Conservation (phyloP, 2,797 vertebrate species). For the Poecilia gillii region DNA sequence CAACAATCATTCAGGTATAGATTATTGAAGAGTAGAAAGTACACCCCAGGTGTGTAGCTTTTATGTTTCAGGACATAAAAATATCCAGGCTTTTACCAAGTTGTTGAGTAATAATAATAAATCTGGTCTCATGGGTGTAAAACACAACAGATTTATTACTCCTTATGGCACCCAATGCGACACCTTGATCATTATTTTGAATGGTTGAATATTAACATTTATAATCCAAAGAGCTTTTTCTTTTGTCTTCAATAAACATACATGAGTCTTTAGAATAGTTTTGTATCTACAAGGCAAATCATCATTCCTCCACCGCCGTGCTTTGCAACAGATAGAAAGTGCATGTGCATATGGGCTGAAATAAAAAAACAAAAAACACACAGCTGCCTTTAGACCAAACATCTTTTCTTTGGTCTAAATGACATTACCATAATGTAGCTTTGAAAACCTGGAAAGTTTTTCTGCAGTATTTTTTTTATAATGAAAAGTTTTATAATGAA, state of each 20-base stretch:
- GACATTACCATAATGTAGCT: neutral
- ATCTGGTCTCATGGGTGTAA: neutral
- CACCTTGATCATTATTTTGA: neutral
- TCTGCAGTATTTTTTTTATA: neutral
- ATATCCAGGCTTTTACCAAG: neutral
- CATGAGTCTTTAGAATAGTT: neutral
- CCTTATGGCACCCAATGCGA: neutral
- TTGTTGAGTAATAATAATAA: neutral
- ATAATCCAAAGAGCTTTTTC: neutral
- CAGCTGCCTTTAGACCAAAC: neutral
- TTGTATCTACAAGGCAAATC: neutral
- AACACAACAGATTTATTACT: neutral
- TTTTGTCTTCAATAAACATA: neutral
- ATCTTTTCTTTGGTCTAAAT: neutral
- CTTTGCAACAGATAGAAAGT: too few species aligned
- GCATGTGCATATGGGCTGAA: too few species aligned
- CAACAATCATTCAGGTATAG: neutral
- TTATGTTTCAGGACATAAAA: neutral
- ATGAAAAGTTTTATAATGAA: neutral
- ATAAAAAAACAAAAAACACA: neutral
- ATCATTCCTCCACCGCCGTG: too few species aligned
- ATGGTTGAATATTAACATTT: neutral
- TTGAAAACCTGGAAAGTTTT: neutral
- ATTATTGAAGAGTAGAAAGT: neutral
- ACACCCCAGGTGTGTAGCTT: neutral